phyloP scores from a whole-genome alignment of 1,140 invertebrate species.

The Schlechtendalia chinensis region DNA sequence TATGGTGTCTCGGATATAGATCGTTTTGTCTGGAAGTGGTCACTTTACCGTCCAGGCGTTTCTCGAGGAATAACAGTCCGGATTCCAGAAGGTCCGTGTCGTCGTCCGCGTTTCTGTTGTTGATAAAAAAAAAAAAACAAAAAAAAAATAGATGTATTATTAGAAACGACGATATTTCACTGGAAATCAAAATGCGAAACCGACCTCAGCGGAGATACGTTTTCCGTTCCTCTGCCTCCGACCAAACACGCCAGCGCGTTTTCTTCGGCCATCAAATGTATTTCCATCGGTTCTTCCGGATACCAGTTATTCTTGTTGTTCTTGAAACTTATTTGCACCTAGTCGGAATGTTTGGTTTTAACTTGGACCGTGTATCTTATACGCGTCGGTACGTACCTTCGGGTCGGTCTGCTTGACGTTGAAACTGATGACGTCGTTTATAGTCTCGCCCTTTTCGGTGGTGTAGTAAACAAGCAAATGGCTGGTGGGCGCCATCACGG shows the following conservation, averaged over 20 bases:
- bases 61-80: constrained; percentile 53
- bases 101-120: constrained; percentile 37
- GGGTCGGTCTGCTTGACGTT: constrained; percentile 63
- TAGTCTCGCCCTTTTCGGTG: constrained; percentile 69
- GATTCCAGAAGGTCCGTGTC: constrained; percentile 32
- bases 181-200: no score
- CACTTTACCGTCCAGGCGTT: constrained; percentile 55
- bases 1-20: constrained; percentile 40
- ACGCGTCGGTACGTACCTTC: constrained; percentile 59
- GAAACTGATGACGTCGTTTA: constrained; percentile 67
- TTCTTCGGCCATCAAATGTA: constrained; percentile 60
- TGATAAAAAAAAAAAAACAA: no score
- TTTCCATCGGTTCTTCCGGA: constrained; percentile 59
- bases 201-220: constrained; percentile 42
- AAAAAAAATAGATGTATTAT: not conserved
- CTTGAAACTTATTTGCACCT: constrained; percentile 44
- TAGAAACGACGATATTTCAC: not conserved
- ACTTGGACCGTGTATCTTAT: no score
- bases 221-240: constrained; percentile 57
- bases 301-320: constrained; percentile 43
- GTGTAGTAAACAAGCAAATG: constrained; percentile 76
- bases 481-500: constrained; percentile 72
- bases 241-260: constrained; percentile 62
- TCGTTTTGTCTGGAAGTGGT: constrained; percentile 57
- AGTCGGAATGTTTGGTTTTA: no score